Evolutionary conservation across 2,888 invertebrate species (phyloP).

Genomic region (Lycia hirtaria): DNA sequence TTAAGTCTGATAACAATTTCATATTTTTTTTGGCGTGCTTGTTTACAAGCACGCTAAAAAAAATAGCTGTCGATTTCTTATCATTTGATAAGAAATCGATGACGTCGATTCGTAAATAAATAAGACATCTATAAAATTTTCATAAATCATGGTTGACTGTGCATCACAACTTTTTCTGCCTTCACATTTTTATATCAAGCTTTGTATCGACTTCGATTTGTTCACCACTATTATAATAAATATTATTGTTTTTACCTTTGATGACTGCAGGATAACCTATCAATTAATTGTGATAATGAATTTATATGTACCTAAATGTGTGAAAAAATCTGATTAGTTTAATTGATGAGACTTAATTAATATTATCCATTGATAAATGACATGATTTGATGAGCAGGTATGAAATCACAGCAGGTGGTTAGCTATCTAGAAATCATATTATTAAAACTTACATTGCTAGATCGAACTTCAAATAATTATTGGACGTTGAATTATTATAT

Average conservation of each 20-base stretch:
- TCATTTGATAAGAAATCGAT: too few relatives aligned
- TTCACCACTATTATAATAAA: not conserved
- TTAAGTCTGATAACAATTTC: too few relatives aligned
- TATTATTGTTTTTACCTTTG: conserved; percentile 2
- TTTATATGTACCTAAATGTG: not conserved
- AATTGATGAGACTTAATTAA: not conserved
- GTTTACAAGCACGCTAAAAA: too few relatives aligned
- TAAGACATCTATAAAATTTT: too few relatives aligned
- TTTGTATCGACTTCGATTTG: not conserved
- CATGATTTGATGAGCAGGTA: not conserved
- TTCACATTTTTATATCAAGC: too few relatives aligned
- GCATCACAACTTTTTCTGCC: too few relatives aligned
- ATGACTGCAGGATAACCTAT: conserved; percentile 1
- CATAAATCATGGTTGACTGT: too few relatives aligned
- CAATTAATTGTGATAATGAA: conserved; percentile 1
- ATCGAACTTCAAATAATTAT: too few relatives aligned
- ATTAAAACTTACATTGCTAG: not conserved
- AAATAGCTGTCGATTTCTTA: too few relatives aligned
- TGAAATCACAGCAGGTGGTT: not conserved
- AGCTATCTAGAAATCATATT: not conserved
- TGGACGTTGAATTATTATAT: too few relatives aligned
- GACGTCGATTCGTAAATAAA: too few relatives aligned
- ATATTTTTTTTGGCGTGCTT: too few relatives aligned
- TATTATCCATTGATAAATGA: not conserved
- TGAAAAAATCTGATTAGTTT: not conserved